These are phyloP conservation scores for Rhyacophila evoluta DNA, from an alignment of 2,888 invertebrate genomes.

Conservation along the genomic window DNA sequence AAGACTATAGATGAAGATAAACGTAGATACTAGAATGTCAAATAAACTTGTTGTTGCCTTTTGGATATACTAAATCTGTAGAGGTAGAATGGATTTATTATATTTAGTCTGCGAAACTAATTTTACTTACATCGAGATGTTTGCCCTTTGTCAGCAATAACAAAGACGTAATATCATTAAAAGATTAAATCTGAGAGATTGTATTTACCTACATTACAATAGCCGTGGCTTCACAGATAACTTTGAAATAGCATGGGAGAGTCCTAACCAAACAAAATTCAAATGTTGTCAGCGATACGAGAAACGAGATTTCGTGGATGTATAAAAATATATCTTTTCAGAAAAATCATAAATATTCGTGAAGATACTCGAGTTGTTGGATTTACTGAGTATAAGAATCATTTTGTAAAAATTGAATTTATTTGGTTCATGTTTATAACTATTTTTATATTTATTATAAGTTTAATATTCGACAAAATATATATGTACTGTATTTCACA, in stretches of 20 bases:
- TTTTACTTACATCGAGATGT: slow-evolving; percentile 30
- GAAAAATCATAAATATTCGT: no score
- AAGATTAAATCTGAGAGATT: slow-evolving; percentile 47
- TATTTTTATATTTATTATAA: no score
- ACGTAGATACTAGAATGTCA: no score
- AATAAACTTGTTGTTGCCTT: no score
- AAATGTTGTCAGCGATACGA: not conserved
- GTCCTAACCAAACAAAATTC: not conserved
- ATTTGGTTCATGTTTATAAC: no score
- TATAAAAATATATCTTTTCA: no score
- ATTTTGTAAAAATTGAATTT: no score
- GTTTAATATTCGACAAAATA: no score
- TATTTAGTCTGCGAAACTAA: slow-evolving; percentile 7
- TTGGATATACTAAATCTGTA: not conserved
- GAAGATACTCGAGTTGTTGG: no score
- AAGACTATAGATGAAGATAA: no score
- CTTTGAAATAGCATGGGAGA: not conserved
- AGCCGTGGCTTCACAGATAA: not conserved
- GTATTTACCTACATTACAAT: slow-evolving; percentile 11
- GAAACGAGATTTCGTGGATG: not conserved
- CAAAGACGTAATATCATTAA: slow-evolving; percentile 49
- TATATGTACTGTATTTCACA: no score
- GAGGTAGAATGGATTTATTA: not conserved
- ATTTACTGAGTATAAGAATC: no score
- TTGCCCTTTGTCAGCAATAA: slow-evolving; percentile 45